Conservation (phyloP, 2,797 vertebrate genomes). For the Tangara arthus region DNA sequence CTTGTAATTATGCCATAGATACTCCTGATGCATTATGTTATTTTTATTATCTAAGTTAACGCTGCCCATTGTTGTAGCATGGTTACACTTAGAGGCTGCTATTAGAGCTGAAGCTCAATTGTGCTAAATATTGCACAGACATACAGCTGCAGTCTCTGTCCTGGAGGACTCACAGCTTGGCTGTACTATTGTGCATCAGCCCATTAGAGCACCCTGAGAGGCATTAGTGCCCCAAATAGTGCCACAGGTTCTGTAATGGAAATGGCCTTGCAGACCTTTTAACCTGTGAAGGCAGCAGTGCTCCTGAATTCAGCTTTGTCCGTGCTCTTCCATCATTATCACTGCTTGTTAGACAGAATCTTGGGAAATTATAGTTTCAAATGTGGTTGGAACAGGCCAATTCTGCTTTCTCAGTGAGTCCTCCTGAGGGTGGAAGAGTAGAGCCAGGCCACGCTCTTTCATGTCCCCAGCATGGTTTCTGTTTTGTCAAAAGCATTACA, state of each 20-base stretch:
- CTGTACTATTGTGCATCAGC: not conserved
- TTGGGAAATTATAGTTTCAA: not conserved
- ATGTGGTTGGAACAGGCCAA: not conserved
- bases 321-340: not conserved
- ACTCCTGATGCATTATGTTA: not conserved
- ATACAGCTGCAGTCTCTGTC: not conserved
- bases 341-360: not conserved
- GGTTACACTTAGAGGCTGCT: not conserved
- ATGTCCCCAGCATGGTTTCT: not conserved
- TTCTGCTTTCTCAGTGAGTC: not conserved
- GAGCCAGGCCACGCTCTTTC: not conserved
- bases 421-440: not conserved
- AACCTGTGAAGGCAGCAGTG: not conserved
- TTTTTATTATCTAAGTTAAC: not conserved
- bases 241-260: not conserved
- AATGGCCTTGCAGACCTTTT: not conserved
- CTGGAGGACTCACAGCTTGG: not conserved
- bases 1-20: conserved; percentile 21
- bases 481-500: not conserved
- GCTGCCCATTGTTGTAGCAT: not conserved
- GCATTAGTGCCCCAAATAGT: not conserved
- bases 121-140: not conserved
- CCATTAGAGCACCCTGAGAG: not conserved
- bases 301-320: not conserved
- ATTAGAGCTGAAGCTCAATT: not conserved